Percentiles rank a stretch among this genome's conserved stretches.
phyloP scores from a whole-genome alignment of 2,888 invertebrate genomes.

The Oxyscelio sp. region DNA sequence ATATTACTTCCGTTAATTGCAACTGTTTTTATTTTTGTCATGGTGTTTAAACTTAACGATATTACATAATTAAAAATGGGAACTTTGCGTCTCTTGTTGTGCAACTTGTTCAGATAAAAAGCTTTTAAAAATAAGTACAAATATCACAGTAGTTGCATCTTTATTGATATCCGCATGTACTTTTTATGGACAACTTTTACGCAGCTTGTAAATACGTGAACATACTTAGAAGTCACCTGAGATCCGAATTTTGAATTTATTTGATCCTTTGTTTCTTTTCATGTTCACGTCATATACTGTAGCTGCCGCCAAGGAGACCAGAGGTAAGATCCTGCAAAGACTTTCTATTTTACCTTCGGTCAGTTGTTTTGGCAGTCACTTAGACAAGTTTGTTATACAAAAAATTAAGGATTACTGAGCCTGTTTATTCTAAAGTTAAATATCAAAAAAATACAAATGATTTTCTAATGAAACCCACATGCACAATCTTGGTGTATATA shows the following conservation, averaged over 20 bases:
- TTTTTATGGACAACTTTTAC: conserved; percentile 42
- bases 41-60: neutral
- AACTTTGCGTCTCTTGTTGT: conserved; percentile 32
- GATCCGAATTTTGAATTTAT: conserved; percentile 85
- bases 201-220: conserved; percentile 64
- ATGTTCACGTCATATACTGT: conserved; percentile 89
- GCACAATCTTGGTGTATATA: conserved; percentile 55
- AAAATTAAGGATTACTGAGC: neutral
- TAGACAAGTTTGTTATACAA: neutral
- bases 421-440: neutral
- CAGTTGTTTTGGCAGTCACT: conserved; percentile 15
- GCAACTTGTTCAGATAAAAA: conserved; percentile 14
- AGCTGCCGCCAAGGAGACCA: conserved; percentile 96
- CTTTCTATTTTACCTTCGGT: conserved; percentile 9
- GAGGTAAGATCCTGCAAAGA: conserved; percentile 92
- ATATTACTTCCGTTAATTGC: too few species aligned
- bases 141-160: conserved; percentile 69
- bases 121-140: conserved; percentile 42
- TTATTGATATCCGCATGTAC: conserved; percentile 67
- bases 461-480: conserved; percentile 22
- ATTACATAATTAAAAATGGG: too few species aligned
- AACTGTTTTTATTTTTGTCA: too few species aligned
- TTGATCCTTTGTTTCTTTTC: conserved; percentile 90
- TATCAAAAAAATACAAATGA: neutral
- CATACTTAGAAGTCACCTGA: conserved; percentile 69